These are phyloP conservation scores for Pararge aegeria DNA, from an alignment of 1,140 invertebrate species.

Conservation along the genomic window DNA sequence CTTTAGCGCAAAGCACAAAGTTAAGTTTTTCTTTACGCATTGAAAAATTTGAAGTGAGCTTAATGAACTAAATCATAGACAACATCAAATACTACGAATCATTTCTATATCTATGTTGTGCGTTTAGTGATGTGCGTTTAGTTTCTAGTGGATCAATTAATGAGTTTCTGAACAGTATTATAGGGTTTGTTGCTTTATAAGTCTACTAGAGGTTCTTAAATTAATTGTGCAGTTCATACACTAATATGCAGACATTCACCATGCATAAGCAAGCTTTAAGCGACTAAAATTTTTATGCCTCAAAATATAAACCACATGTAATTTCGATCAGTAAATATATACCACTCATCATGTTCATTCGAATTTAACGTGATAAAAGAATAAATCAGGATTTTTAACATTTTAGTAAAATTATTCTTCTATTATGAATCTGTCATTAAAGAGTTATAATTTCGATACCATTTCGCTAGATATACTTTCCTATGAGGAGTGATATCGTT, in stretches of 20 bases:
- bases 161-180: background rate
- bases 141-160: background rate
- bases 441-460: no score
- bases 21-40: no score
- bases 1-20: no score
- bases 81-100: no score
- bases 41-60: no score
- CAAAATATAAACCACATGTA: slow-evolving; percentile 12
- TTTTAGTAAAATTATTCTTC: no score
- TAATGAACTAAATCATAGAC: no score
- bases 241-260: slow-evolving; percentile 38
- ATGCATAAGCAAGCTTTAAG: slow-evolving; percentile 38
- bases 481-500: slow-evolving; percentile 11
- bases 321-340: slow-evolving; percentile 15
- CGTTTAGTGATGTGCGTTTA: slow-evolving; percentile 8
- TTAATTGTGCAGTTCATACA: slow-evolving; percentile 18
- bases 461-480: no score
- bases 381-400: no score
- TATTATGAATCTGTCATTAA: no score
- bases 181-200: background rate
- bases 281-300: slow-evolving; percentile 17
- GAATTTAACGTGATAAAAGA: no score
- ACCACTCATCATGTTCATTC: slow-evolving; percentile 18
- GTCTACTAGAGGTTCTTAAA: slow-evolving; percentile 12
- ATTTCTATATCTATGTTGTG: no score